These are phyloP conservation scores for Adelphocoris suturalis DNA, from an alignment of 2,888 invertebrate species.

Conservation along the genomic window DNA sequence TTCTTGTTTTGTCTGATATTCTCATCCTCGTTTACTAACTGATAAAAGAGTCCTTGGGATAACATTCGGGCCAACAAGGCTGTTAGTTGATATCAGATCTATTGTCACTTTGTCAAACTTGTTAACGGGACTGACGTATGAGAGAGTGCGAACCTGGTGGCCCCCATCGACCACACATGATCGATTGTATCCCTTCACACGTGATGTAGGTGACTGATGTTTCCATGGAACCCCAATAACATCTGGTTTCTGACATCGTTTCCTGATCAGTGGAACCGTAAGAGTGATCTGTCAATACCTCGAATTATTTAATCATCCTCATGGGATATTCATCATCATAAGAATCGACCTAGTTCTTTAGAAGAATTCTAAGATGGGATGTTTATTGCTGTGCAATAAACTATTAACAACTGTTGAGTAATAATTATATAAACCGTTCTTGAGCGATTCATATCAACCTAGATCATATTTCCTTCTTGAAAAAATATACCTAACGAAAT, in stretches of 20 bases:
- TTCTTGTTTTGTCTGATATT: neutral
- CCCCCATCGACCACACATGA: neutral
- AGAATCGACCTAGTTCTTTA: too few relatives aligned
- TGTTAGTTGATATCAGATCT: neutral
- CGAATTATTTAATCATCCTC: neutral
- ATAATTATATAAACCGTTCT: too few relatives aligned
- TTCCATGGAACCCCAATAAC: neutral
- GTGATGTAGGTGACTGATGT: neutral
- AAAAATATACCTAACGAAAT: too few relatives aligned
- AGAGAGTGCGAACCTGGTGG: neutral
- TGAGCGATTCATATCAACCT: too few relatives aligned
- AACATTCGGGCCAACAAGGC: neutral
- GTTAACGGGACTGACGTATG: neutral
- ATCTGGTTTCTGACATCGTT: neutral
- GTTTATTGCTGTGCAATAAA: too few relatives aligned
- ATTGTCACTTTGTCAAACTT: constrained; percentile 32
- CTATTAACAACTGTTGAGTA: too few relatives aligned
- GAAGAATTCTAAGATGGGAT: too few relatives aligned
- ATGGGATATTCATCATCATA: neutral
- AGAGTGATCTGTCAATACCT: neutral
- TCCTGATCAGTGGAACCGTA: neutral
- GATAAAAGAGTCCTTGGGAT: neutral
- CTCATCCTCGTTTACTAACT: neutral
- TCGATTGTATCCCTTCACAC: neutral
- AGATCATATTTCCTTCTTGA: too few relatives aligned